Evolutionary conservation across 2,113 vertebrate genomes (phyloP).

Genomic region (Upupa epops): DNA sequence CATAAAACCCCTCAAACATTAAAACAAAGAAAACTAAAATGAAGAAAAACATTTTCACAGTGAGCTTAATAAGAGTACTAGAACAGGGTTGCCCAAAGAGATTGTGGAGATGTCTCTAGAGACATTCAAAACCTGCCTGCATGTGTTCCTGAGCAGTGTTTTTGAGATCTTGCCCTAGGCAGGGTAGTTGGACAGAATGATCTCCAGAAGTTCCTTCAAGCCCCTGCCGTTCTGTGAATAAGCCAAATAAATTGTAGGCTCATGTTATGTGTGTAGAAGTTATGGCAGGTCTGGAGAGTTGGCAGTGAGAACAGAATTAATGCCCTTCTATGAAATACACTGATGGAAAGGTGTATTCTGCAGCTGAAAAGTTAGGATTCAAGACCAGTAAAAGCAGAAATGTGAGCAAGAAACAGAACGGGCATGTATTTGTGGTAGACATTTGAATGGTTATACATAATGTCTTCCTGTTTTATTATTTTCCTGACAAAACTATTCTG

Average conservation of each 20-base stretch:
- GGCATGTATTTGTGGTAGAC: not conserved
- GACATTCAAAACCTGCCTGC: too few relatives aligned
- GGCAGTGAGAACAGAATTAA: not conserved
- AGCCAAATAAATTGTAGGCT: not conserved
- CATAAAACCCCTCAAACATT: too few relatives aligned
- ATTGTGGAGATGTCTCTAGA: too few relatives aligned
- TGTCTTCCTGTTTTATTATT: not conserved
- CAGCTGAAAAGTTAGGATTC: not conserved
- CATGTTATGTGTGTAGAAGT: not conserved
- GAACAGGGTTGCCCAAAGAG: too few relatives aligned
- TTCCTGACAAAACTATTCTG: not conserved
- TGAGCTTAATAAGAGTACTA: too few relatives aligned
- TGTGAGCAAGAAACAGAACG: not conserved
- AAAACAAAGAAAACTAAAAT: too few relatives aligned
- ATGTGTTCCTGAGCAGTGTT: too few relatives aligned
- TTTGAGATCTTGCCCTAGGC: too few relatives aligned
- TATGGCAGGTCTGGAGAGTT: not conserved
- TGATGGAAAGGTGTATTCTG: not conserved
- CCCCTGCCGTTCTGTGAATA: not conserved
- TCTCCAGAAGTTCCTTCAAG: too few relatives aligned
- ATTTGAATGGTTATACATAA: not conserved
- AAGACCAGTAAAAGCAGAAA: not conserved
- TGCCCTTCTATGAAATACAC: not conserved
- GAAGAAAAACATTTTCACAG: too few relatives aligned
- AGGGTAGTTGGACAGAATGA: too few relatives aligned